Percentiles rank a stretch among this genome's conserved stretches.
These are phyloP conservation scores for Drosophila bocqueti DNA, from an alignment of 1,140 invertebrate species.

Conservation along the genomic window DNA sequence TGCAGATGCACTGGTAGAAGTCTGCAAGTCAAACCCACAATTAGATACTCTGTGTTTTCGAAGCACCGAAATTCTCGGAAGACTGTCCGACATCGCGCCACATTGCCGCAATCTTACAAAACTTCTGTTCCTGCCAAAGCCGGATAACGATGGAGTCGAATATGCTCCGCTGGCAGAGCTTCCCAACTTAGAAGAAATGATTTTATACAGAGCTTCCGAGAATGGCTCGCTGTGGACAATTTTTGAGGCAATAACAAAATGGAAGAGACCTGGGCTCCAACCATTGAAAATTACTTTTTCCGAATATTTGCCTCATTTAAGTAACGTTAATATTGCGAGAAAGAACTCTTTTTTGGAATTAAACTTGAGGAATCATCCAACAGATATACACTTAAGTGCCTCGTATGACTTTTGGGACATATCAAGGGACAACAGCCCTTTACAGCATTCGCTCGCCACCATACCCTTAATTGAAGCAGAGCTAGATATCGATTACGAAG, in stretches of 20 bases:
- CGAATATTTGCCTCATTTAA: neutral
- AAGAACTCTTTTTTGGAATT: neutral
- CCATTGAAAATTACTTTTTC: neutral
- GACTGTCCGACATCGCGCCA: conserved; percentile 2
- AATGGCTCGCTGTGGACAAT: neutral
- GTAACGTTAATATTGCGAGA: neutral
- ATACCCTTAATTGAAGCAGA: neutral
- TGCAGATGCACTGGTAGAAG: neutral
- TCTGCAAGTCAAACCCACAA: neutral
- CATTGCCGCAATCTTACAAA: neutral
- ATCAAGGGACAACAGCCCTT: neutral
- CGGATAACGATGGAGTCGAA: neutral
- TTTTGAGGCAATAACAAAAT: neutral
- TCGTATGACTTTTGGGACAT: neutral
- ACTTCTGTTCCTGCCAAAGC: neutral
- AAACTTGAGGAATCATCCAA: neutral
- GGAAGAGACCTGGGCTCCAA: no score
- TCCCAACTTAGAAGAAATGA: neutral
- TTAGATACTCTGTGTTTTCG: accelerated
- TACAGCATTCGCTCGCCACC: neutral
- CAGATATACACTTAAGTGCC: neutral
- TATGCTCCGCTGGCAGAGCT: neutral
- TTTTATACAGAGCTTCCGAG: neutral
- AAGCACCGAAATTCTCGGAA: neutral
- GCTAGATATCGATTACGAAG: neutral